A percentile compares a stretch with the other conserved stretches of the same genome.
Evolutionary conservation across 2,888 invertebrate species (phyloP).

Genomic region (Plemyria rubiginata): DNA sequence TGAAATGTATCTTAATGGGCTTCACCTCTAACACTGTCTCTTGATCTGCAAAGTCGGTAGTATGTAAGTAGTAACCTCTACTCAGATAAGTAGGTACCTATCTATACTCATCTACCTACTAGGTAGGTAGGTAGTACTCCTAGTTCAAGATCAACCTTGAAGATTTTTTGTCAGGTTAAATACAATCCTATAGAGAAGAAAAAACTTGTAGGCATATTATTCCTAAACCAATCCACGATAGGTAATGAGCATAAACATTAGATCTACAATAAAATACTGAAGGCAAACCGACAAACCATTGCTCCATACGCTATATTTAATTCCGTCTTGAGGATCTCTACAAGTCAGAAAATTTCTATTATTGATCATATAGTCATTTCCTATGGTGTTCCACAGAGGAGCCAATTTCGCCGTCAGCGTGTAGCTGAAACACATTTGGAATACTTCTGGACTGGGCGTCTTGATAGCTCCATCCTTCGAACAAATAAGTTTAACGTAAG

Average conservation of each 20-base stretch:
- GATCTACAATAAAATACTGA: neutral
- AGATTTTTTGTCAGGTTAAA: too few relatives aligned
- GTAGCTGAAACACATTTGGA: conserved; percentile 70
- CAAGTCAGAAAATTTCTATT: conserved; percentile 70
- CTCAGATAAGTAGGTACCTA: too few relatives aligned
- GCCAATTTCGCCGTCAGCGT: conserved; percentile 74
- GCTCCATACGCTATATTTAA: conserved; percentile 56
- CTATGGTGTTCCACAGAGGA: conserved; percentile 70
- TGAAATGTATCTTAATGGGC: conserved; percentile 67
- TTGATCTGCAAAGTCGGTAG: conserved; percentile 52
- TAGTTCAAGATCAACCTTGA: too few relatives aligned
- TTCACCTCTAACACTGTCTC: conserved; percentile 58
- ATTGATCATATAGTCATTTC: conserved; percentile 66
- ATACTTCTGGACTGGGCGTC: conserved; percentile 58
- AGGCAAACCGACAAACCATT: conserved; percentile 50
- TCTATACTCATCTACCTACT: too few relatives aligned
- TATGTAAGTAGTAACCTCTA: too few relatives aligned
- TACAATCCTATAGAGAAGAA: too few relatives aligned
- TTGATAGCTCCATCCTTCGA: conserved; percentile 63
- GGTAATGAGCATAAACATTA: too few relatives aligned
- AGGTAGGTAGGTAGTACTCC: too few relatives aligned
- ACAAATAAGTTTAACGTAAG: neutral
- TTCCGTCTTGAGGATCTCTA: conserved; percentile 63
- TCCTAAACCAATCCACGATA: too few relatives aligned
- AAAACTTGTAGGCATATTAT: too few relatives aligned